Percentiles rank a stretch among this genome's conserved stretches.
Conservation (phyloP, 2,797 vertebrate genomes). For the Platyrinchus mystaceus region DNA sequence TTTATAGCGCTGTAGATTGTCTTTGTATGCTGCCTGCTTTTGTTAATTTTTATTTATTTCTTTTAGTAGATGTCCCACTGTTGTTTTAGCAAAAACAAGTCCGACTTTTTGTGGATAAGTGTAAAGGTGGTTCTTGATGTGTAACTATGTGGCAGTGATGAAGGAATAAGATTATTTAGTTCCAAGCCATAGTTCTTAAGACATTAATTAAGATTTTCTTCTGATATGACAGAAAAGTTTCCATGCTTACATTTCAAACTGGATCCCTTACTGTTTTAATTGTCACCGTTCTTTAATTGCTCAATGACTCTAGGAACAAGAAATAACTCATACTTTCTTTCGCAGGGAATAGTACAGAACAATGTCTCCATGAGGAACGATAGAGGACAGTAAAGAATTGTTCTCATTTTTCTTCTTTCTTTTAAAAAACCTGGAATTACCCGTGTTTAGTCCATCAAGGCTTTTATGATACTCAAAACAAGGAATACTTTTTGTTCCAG, state of each 20-base stretch:
- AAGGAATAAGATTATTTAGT: not conserved
- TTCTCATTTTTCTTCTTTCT: not conserved
- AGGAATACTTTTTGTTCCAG: conserved; percentile 40
- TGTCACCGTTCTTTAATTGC: not conserved
- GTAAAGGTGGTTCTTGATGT: not conserved
- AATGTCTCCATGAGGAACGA: not conserved
- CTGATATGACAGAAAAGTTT: not conserved
- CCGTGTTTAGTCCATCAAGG: not conserved
- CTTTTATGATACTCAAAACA: conserved; percentile 45
- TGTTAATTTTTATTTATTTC: not conserved
- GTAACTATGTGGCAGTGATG: not conserved
- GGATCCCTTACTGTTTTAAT: not conserved
- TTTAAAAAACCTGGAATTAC: conserved; percentile 5
- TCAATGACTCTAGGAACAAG: not conserved
- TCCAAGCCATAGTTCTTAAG: not conserved
- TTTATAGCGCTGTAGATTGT: not conserved
- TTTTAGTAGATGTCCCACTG: not conserved
- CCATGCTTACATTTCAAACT: not conserved
- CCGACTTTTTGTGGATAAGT: not conserved
- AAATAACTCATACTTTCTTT: not conserved
- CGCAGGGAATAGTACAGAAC: not conserved
- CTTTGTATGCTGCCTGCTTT: not conserved
- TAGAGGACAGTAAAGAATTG: not conserved
- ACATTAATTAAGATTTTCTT: not conserved
- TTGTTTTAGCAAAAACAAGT: not conserved